Conservation (phyloP, 1,140 invertebrate species). For the Drosophila parabipectinata region DNA sequence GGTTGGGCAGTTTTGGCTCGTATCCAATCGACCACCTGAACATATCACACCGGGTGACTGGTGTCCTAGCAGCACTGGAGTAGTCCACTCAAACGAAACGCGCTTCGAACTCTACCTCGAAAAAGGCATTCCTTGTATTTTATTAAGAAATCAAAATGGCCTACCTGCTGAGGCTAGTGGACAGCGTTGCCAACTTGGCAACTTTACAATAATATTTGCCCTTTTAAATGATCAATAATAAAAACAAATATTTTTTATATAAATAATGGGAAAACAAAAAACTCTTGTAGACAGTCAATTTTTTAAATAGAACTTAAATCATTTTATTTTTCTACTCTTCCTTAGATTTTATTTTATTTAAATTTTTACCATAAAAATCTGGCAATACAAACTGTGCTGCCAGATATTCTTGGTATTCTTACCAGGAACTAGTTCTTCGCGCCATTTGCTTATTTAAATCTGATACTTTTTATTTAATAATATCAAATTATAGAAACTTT, state of each 20-base stretch:
- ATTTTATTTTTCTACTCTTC: too few relatives aligned
- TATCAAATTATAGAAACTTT: constrained; percentile 36
- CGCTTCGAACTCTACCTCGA: background rate
- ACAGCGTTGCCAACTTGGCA: background rate
- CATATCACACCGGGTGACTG: background rate
- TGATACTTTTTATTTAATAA: constrained; percentile 1
- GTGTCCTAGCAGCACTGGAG: background rate
- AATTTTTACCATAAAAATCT: too few relatives aligned
- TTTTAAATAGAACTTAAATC: too few relatives aligned
- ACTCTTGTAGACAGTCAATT: too few relatives aligned
- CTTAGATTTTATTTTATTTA: too few relatives aligned
- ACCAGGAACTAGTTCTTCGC: too few relatives aligned
- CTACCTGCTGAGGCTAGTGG: background rate
- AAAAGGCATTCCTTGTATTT: background rate
- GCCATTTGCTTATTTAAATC: background rate
- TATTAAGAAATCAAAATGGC: constrained; percentile 1
- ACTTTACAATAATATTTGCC: too few relatives aligned
- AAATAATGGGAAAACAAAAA: too few relatives aligned
- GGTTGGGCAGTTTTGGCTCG: constrained; percentile 45
- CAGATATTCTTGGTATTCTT: background rate
- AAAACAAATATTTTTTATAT: too few relatives aligned
- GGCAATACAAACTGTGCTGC: background rate
- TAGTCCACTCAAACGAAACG: constrained; percentile 1
- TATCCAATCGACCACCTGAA: background rate
- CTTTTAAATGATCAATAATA: too few relatives aligned